Evolutionary conservation across 2,888 invertebrate genomes (phyloP), one percentile per base, ranked within the genome.

Genomic region (Physocephala rufipes): DNA sequence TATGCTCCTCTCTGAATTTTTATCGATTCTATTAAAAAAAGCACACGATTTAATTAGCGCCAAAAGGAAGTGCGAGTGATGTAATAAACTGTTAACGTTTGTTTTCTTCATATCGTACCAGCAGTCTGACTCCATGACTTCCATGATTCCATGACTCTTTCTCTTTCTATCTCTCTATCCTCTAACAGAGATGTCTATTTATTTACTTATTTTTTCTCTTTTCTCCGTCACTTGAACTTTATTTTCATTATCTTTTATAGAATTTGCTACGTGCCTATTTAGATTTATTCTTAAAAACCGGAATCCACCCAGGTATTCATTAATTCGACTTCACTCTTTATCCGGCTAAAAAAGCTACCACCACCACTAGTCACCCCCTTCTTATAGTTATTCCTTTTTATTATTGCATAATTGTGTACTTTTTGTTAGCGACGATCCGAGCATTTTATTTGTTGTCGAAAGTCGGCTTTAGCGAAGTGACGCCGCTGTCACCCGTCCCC

Each of bases 1-100:
- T n/a, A n/a, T n/a, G n/a, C n/a, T n/a, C n/a, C n/a, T n/a, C n/a
- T n/a, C n/a, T n/a, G n/a, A 36, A 7, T 9, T 36, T 36, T 36
- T 36, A 36, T 36, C 36, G 9, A 36, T 4, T 36, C 4, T 36
- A 36, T 36, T 7, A 4, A 36, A 7, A 36, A 7, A 9, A 7
- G 9, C 9, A 9, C 36, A 36, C 36, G 12, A 26, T 45, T 43
- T 65, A 67, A 67, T 58, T 51, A 67, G 67, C 55, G 43, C 43
- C 55, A 36, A 68, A 61, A 61, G 68, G 68, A 68, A 68, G 68
- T 30, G n/a, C n/a, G 62, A 62, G 49, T 62, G 21, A 61, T n/a
- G 61, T 24, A 21, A 61, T 49, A 49, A 61, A 62, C 62, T 68
- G 68, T 68, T 68, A 58, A 16, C 58, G n/a, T 15, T 49, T 2